Evolutionary conservation across 2,113 vertebrate genomes (phyloP).

Genomic region (Lamprologus sp.): DNA sequence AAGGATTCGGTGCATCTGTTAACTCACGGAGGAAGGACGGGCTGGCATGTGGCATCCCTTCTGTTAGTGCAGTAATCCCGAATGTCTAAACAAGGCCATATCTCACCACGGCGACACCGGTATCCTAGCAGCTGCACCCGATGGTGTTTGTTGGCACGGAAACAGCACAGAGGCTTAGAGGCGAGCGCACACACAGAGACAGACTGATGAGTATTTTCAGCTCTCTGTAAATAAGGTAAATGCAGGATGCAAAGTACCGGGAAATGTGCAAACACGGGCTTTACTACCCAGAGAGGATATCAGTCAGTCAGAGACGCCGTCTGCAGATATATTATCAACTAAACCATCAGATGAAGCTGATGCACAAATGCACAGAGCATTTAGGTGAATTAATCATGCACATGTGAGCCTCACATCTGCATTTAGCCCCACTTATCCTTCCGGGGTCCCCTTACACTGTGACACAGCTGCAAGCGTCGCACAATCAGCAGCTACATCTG

Average conservation of each 20-base stretch:
- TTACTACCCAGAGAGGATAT: neutral
- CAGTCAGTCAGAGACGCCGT: neutral
- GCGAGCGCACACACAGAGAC: neutral
- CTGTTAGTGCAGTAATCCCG: neutral
- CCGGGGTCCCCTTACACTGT: neutral
- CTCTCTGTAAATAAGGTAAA: conserved; percentile 8
- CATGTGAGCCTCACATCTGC: conserved; percentile 4
- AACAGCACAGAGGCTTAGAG: conserved; percentile 9
- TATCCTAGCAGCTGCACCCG: conserved; percentile 39
- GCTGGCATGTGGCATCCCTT: neutral
- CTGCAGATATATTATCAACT: neutral
- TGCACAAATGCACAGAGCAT: neutral
- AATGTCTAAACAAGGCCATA: neutral
- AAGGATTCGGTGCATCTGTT: neutral
- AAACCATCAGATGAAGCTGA: neutral
- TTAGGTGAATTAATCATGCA: neutral
- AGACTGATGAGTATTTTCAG: neutral
- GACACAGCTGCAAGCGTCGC: conserved; percentile 1
- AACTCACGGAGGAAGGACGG: neutral
- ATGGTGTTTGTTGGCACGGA: conserved; percentile 26
- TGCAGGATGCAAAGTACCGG: neutral
- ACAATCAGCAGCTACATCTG: conserved; percentile 8
- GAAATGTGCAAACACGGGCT: neutral
- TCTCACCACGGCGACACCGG: conserved; percentile 1
- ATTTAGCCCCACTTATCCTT: conserved; percentile 8